A percentile compares a stretch with the other conserved stretches of the same genome.
phyloP scores from a whole-genome alignment of 2,113 vertebrate species.

The Eptesicus fuscus region DNA sequence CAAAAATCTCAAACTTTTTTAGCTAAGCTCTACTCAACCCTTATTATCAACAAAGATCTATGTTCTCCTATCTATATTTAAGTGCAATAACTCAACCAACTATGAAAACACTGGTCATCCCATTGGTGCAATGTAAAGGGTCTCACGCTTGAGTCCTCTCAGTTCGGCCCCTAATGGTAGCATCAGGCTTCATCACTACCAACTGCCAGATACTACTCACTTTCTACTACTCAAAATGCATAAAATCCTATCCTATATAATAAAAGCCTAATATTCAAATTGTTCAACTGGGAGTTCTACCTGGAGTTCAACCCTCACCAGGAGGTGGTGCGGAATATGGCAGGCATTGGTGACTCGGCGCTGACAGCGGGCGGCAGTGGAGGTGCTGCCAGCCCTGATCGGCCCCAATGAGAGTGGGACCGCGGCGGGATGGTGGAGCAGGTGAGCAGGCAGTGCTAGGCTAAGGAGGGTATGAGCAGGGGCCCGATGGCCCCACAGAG shows the following conservation, averaged over 20 bases:
- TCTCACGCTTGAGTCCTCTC: not conserved
- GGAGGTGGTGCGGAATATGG: no score
- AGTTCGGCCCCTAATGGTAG: fast-evolving
- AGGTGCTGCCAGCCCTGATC: no score
- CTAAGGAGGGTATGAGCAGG: no score
- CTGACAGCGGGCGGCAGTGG: no score
- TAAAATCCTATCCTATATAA: not conserved
- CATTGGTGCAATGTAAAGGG: fast-evolving
- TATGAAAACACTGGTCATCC: not conserved
- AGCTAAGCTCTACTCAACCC: not conserved
- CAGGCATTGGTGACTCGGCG: no score
- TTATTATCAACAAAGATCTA: not conserved
- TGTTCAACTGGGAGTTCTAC: no score
- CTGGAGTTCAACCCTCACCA: no score
- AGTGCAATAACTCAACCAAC: not conserved
- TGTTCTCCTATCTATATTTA: not conserved
- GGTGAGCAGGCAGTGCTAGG: no score
- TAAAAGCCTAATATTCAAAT: no score
- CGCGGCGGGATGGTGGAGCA: no score
- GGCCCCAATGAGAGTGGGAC: no score
- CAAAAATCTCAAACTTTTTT: not conserved
- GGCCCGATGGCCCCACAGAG: no score
- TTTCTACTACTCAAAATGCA: not conserved
- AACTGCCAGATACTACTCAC: not conserved
- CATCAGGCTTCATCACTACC: not conserved